Evolutionary conservation across 2,113 vertebrate genomes (phyloP), one percentile per base, ranked within the genome.

Genomic region (Indri indri): DNA sequence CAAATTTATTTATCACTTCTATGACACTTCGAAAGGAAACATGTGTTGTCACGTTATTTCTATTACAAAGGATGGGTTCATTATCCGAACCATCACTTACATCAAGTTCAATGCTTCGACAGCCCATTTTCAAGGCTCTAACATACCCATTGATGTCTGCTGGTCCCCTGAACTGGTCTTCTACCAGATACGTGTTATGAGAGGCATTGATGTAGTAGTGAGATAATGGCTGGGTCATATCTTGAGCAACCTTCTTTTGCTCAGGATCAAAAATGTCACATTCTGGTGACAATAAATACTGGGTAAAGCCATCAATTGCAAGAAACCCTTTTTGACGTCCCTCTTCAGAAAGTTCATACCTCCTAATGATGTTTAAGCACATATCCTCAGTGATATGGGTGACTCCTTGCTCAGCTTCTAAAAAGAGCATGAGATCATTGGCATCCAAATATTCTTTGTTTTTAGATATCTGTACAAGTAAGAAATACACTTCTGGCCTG

Each of bases 131-230:
- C 77, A 99, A 97, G 61, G 99, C 99, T 87, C 99, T 99, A 86
- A 99, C 98, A 37, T 99, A 99, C 2, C 99, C 99, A 1, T 99
- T 99, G 5, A 99, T 98, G 97, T 99, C 99, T 23, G 99, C 99
- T 0, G 99, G 98, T 3, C 99, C 99, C 57, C 99, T 99, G 65
- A 99, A 99, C 97, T 99, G 99, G 97, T 99, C 99, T 84, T 99
- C 99, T 97, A 99, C 99, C 88, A 99, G 98, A 96, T 99, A 99
- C 14, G 99, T 99, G 52, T 99, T 99, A 97, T 99, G 99, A 45
- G 99, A 99, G 45, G 99, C 98, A 81, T 99, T 99, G 98, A 99
- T 99, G 97, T 99, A 99, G 97, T 99, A 99, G 98, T 99, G 99
- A 42, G 99, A 99, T 91, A 99, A 98, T 59, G 99, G 99, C 97